These are phyloP conservation scores for Pocillopora grandis DNA, from an alignment of 92 coral and sea anemone species.

Conservation along the genomic window DNA sequence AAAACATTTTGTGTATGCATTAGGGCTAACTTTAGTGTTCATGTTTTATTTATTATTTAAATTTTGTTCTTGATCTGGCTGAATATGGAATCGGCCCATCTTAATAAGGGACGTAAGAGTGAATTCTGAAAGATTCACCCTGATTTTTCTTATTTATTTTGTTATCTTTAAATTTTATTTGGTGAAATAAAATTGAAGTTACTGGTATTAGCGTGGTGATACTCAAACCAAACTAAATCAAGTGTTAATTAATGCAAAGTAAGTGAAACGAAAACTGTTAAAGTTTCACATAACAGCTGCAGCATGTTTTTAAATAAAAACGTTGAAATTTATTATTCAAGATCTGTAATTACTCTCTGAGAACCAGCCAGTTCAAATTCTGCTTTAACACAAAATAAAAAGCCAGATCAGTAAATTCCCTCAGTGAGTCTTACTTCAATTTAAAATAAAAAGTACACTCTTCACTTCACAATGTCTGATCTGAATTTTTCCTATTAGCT, in stretches of 20 bases:
- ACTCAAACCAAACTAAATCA: not conserved
- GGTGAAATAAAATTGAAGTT: not conserved
- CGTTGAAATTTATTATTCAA: too few relatives aligned
- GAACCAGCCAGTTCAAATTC: too few relatives aligned
- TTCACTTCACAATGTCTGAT: too few relatives aligned
- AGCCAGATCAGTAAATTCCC: too few relatives aligned
- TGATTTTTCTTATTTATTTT: too few relatives aligned
- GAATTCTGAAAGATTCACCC: too few relatives aligned
- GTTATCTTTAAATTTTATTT: not conserved
- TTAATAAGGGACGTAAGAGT: not conserved
- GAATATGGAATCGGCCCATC: not conserved
- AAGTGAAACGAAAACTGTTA: not conserved
- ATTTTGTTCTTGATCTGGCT: not conserved
- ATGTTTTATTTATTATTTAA: conserved; percentile 19
- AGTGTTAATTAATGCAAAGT: conserved; percentile 10
- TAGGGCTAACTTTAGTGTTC: conserved; percentile 1
- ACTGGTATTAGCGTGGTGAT: not conserved
- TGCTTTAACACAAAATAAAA: too few relatives aligned
- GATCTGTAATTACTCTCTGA: too few relatives aligned
- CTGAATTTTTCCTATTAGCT: too few relatives aligned
- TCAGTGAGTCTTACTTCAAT: too few relatives aligned
- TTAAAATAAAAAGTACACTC: too few relatives aligned
- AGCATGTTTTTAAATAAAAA: not conserved
- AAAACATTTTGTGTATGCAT: not conserved
- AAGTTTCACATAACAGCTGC: not conserved